A percentile compares a stretch with the other conserved stretches of the same genome.
Conservation (phyloP, 1,140 invertebrate genomes). For the Leucophenga varia region DNA sequence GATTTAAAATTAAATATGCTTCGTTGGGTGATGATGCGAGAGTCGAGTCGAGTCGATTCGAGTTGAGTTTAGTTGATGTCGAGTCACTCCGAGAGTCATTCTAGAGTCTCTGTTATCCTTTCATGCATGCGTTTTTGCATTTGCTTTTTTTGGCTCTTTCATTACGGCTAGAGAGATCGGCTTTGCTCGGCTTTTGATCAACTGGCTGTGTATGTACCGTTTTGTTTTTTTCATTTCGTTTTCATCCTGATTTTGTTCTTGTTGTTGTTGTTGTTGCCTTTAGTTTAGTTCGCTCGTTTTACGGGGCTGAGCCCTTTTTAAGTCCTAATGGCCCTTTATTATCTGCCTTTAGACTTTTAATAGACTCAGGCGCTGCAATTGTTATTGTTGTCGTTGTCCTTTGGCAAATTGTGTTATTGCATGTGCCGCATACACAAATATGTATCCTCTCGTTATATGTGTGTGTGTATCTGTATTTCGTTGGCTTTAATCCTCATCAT, state of each 20-base stretch:
- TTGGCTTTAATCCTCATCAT: conserved; percentile 54
- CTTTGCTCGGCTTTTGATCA: no score
- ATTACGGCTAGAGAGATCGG: conserved; percentile 10
- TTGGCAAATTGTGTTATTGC: conserved; percentile 7
- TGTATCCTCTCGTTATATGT: not conserved
- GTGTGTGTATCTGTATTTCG: conserved; percentile 1
- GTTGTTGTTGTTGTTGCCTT: conserved; percentile 20
- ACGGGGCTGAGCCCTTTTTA: conserved; percentile 50
- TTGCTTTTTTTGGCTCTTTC: conserved; percentile 12
- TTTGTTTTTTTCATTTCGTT: conserved; percentile 15
- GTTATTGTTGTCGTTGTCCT: not conserved
- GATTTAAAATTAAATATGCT: conserved; percentile 55
- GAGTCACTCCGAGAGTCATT: conserved; percentile 17
- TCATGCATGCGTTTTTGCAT: conserved; percentile 11
- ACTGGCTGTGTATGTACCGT: conserved; percentile 28
- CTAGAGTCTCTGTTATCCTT: conserved; percentile 28
- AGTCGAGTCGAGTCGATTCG: conserved; percentile 6
- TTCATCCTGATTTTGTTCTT: no score
- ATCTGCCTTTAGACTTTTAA: conserved; percentile 57
- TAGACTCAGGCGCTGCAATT: conserved; percentile 35
- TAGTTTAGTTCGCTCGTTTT: not conserved
- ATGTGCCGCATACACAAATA: conserved; percentile 4
- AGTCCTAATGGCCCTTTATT: conserved; percentile 56
- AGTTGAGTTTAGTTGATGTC: no score
- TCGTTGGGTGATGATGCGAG: conserved; percentile 40